Evolutionary conservation across 2,797 vertebrate genomes (phyloP), one percentile per base, ranked within the genome.

Genomic region (Eupleurogrammus muticus): DNA sequence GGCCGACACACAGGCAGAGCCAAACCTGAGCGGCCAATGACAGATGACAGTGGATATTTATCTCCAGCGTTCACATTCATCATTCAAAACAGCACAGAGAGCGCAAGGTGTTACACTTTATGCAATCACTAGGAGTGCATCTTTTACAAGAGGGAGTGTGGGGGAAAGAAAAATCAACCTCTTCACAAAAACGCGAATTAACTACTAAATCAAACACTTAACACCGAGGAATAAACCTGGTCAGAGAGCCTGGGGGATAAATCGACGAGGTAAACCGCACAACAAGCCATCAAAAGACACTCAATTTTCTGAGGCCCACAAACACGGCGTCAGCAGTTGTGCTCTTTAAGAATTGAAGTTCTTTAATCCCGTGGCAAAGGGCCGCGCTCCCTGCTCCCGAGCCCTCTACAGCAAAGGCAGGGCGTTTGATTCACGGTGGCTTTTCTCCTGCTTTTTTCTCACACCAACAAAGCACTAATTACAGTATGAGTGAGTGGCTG

Each of bases 381-480:
- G 59, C 75, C 53, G 36, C 1, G 59, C 83, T 86, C 64, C 59
- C 52, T 84, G 71, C 81, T 81, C 79, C 77, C 71, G 51, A 83
- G 81, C 84, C 48, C 79, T 71, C 75, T 17, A 54, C 62, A 62
- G 78, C 49, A 75, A 74, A 83, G 75, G 60, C 73, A 62, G 58
- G 35, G 52, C 62, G 85, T 89, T 89, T 83, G 82, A 77, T 87
- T 87, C 70, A 77, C 66, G 52, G 35, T 61, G 67, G 79, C 66
- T 86, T 83, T 85, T 83, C 77, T 73, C 70, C n/a, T 69, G 81
- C 81, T 70, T 83, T 42, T 86, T n/a, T n/a, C n/a, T 82, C 76
- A 88, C 77, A 84, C 75, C 75, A 89, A 90, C 87, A 90, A 92
- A 91, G 81, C 81, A 82, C 83, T 90, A 91, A 90, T 93, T 89